phyloP scores from a whole-genome alignment of 2,113 vertebrate species.

The Megaleporinus macrocephalus region DNA sequence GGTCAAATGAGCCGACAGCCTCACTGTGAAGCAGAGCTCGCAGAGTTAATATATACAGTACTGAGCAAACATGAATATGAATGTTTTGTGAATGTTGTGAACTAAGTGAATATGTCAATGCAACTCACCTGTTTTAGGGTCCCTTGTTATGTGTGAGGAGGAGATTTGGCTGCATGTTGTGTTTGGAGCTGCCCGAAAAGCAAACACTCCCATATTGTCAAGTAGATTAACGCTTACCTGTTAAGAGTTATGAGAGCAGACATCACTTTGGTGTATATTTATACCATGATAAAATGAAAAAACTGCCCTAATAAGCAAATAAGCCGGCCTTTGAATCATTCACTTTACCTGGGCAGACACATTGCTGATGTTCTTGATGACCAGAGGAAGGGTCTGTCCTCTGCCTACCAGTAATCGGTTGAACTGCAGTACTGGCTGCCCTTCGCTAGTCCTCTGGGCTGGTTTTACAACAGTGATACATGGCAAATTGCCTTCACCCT shows the following conservation, averaged over 20 bases:
- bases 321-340: not conserved
- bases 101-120: not conserved
- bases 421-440: slow-evolving; percentile 83
- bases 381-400: slow-evolving; percentile 73
- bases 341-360: slow-evolving; percentile 80
- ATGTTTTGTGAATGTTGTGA: not conserved
- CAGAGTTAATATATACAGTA: not conserved
- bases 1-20: slow-evolving; percentile 69
- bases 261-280: not conserved
- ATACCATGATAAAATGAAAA: not conserved
- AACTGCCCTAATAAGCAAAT: not conserved
- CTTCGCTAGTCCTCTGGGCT: slow-evolving; percentile 65
- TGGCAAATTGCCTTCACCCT: slow-evolving; percentile 85
- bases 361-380: slow-evolving; percentile 80
- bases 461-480: slow-evolving; percentile 80
- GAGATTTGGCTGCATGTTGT: slow-evolving; percentile 67
- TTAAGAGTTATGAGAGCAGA: slow-evolving; percentile 20
- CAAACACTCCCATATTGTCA: slow-evolving; percentile 78
- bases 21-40: slow-evolving; percentile 64
- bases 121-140: slow-evolving; percentile 61
- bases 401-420: slow-evolving; percentile 75
- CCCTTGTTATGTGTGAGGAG: slow-evolving; percentile 39
- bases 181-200: slow-evolving; percentile 68
- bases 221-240: slow-evolving; percentile 84
- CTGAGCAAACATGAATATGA: not conserved